Conservation (phyloP, 2,113 vertebrate species). For the Struthidea cinerea region DNA sequence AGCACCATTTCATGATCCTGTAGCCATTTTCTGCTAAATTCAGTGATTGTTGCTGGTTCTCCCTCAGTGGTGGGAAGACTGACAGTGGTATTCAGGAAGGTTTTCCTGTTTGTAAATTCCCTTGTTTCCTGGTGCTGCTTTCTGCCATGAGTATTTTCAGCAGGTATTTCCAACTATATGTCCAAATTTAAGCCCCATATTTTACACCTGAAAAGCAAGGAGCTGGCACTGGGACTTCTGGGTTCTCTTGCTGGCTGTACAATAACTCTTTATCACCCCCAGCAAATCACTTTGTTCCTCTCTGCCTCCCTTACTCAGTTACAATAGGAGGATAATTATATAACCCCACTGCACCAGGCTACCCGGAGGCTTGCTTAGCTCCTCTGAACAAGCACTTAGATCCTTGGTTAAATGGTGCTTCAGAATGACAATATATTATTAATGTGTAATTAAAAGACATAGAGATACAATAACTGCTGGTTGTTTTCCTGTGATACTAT, state of each 20-base stretch:
- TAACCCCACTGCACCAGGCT: slow-evolving; percentile 24
- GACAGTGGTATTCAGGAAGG: background rate
- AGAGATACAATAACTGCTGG: background rate
- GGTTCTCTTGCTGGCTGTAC: background rate
- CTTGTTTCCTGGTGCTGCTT: background rate
- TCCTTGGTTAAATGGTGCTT: slow-evolving; percentile 34
- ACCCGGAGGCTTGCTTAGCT: slow-evolving; percentile 22
- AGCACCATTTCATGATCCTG: background rate
- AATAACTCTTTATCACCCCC: background rate
- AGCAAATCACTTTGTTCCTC: slow-evolving; percentile 3
- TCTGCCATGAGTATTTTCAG: background rate
- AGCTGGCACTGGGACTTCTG: background rate
- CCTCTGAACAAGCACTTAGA: background rate
- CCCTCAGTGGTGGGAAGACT: background rate
- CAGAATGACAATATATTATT: slow-evolving; percentile 36
- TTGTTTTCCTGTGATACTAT: slow-evolving; percentile 9
- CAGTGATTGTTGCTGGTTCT: background rate
- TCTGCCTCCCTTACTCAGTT: slow-evolving; percentile 11
- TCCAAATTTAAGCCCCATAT: background rate
- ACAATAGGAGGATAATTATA: slow-evolving; percentile 25
- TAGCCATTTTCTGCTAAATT: background rate
- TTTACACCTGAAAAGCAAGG: background rate
- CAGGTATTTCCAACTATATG: background rate
- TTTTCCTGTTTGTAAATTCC: background rate
- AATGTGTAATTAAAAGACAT: slow-evolving; percentile 40